These are phyloP conservation scores for Lordiphosa stackelbergi DNA, from an alignment of 1,140 invertebrate species.

Conservation along the genomic window DNA sequence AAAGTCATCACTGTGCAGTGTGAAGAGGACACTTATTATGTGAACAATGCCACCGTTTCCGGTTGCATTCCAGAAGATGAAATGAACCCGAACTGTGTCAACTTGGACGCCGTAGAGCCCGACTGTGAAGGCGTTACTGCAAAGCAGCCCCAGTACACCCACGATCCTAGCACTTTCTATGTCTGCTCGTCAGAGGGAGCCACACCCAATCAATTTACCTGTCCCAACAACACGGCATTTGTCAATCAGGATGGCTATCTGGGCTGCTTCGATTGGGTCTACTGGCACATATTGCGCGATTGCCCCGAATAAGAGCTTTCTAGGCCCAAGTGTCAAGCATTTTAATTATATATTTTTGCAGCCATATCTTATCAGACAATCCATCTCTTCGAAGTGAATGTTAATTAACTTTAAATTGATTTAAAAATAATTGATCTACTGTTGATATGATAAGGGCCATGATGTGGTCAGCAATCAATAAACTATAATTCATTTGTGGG, in stretches of 20 bases:
- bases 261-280: slow-evolving; percentile 45
- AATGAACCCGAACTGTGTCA: slow-evolving; percentile 49
- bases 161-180: slow-evolving; percentile 43
- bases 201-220: slow-evolving; percentile 24
- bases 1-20: slow-evolving; percentile 13
- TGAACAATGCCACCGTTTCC: slow-evolving; percentile 44
- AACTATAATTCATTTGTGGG: slow-evolving; percentile 27
- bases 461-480: slow-evolving; percentile 10
- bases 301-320: slow-evolving; percentile 21
- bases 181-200: slow-evolving; percentile 34
- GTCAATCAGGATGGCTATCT: slow-evolving; percentile 37
- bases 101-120: slow-evolving; percentile 10
- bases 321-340: slow-evolving; percentile 5
- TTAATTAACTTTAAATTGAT: slow-evolving; percentile 61
- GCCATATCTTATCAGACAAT: slow-evolving; percentile 46
- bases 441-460: slow-evolving; percentile 44
- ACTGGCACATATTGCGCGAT: slow-evolving; percentile 38
- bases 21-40: slow-evolving; percentile 40
- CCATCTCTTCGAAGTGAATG: slow-evolving; percentile 35
- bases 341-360: slow-evolving; percentile 48
- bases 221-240: slow-evolving; percentile 35
- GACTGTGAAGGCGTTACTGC: slow-evolving; percentile 34
- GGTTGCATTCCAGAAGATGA: slow-evolving; percentile 46
- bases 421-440: slow-evolving; percentile 56
- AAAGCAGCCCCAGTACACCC: slow-evolving; percentile 41